These are phyloP conservation scores for Asobara japonica DNA, from an alignment of 1,140 invertebrate species.

Conservation along the genomic window DNA sequence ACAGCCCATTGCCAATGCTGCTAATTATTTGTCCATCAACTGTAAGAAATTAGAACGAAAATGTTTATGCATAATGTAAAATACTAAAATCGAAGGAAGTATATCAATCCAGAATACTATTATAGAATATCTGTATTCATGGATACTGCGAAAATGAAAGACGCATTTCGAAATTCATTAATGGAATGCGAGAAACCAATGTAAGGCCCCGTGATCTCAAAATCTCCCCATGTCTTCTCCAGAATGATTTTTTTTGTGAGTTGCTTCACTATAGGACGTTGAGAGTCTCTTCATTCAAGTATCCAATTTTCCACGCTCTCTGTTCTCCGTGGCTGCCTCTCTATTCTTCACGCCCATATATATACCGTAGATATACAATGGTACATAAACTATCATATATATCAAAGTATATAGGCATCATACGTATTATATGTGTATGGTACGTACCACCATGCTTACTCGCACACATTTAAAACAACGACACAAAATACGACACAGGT, in stretches of 20 bases:
- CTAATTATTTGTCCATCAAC: slow-evolving; percentile 83
- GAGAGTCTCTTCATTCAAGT: neutral
- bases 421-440: neutral
- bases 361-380: neutral
- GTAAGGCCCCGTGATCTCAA: neutral
- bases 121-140: too few species aligned
- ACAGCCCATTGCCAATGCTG: slow-evolving; percentile 85
- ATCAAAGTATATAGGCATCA: too few species aligned
- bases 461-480: neutral
- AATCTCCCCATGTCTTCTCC: neutral
- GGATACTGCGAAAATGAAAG: neutral
- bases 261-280: neutral
- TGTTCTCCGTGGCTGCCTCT: neutral
- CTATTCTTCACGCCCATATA: neutral
- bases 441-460: neutral
- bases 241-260: neutral
- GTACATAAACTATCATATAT: too few species aligned
- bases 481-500: neutral
- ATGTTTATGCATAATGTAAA: slow-evolving; percentile 24
- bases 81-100: too few species aligned
- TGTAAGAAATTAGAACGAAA: slow-evolving; percentile 61
- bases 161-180: neutral
- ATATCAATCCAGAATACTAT: too few species aligned
- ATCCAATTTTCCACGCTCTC: slow-evolving; percentile 2
- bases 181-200: neutral